Evolutionary conservation across 2,113 vertebrate genomes (phyloP).

Genomic region (Mus spicilegus): DNA sequence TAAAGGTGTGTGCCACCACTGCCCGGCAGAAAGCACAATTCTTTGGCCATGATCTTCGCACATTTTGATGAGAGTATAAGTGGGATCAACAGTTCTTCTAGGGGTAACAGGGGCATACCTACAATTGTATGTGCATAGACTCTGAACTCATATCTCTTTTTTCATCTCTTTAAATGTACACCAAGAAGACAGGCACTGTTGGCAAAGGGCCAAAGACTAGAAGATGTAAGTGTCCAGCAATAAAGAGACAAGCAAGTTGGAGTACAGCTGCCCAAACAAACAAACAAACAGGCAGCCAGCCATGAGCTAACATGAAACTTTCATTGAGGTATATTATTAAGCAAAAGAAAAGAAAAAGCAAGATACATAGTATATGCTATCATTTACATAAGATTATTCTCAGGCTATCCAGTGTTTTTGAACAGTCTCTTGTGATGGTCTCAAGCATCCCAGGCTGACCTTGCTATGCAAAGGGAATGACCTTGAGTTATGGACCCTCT

Average conservation of each 20-base stretch:
- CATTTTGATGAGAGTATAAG: not conserved
- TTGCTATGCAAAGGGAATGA: not conserved
- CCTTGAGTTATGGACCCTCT: not conserved
- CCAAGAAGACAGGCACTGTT: no score
- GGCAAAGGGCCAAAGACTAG: not conserved
- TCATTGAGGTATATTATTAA: not conserved
- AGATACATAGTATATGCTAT: not conserved
- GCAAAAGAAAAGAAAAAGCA: not conserved
- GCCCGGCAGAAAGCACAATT: not conserved
- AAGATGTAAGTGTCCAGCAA: not conserved
- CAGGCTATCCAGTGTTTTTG: not conserved
- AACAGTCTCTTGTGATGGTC: not conserved
- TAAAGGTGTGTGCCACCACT: no score
- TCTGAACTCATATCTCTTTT: no score
- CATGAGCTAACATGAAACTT: not conserved
- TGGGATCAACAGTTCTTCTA: not conserved
- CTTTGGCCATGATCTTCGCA: not conserved
- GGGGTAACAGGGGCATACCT: rapidly evolving
- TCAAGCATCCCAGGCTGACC: not conserved
- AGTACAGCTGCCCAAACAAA: not conserved
- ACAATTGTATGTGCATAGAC: not conserved
- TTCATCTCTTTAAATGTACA: not conserved
- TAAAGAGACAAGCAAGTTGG: not conserved
- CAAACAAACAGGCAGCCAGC: not conserved
- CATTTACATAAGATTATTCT: not conserved